Evolutionary conservation across 2,797 vertebrate species (phyloP), one percentile per base, ranked within the genome.

Genomic region (Enteromius mattozi): DNA sequence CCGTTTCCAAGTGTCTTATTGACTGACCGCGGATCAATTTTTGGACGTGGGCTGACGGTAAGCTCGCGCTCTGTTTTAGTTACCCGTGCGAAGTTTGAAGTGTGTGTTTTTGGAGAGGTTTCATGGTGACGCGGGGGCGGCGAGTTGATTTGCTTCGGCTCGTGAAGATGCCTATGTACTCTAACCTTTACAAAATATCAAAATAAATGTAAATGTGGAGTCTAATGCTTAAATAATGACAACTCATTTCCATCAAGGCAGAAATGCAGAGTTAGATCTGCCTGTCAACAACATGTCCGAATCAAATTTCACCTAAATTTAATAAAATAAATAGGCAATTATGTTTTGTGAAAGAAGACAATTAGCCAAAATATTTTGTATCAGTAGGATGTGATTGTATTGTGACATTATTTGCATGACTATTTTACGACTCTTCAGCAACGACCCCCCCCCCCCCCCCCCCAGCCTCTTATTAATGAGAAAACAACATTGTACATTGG

Each of bases 41-140:
- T 72, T 76, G 84, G 78, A 83, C 82, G 63, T 82, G 76, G 87
- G 84, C 76, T 71, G 86, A 86, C 84, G 88, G 88, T 89, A 89
- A 89, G 86, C 75, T 81, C 10, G 54, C 10, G 72, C 54, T 78
- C 45, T 42, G 54, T 47, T 40, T 78, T 78, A 79, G 75, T 72
- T 74, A 78, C 65, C 47, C 74, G 54, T 68, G 70, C 16, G 83
- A 87, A 87, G 86, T 89, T 87, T 88, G 59, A 71, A 70, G 72
- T 74, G 82, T 37, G 47, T 75, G 51, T 71, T 84, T 74, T 66
- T 85, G 84, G 81, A 63, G 54, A 74, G 72, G 54, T 77, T 84
- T 77, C 45, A 45, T 51, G 78, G 81, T 76, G 83, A 84, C 87
- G 88, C 86, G 82, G 81, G 86, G 88, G 86, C 75, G 88, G 83